These are phyloP conservation scores for Andrena hattorfiana DNA, from an alignment of 2,888 invertebrate species.

Conservation along the genomic window DNA sequence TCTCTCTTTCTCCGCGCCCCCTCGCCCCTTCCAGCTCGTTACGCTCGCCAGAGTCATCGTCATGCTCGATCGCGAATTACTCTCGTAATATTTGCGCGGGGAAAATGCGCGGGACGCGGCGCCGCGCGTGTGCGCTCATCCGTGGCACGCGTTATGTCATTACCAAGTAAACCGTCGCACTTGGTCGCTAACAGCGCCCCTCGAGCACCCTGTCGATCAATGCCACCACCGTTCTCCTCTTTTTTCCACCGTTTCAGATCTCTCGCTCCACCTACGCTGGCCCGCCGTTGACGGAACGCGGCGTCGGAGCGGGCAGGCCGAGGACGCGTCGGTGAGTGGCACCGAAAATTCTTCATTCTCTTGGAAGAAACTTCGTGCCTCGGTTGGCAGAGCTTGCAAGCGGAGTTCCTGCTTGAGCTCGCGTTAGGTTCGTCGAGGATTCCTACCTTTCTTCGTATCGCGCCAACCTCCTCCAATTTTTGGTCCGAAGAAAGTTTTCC, in stretches of 20 bases:
- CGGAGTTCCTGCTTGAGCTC: no score
- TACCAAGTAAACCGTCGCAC: conserved; percentile 50
- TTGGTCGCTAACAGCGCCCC: conserved; percentile 8
- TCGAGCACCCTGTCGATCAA: conserved; percentile 52
- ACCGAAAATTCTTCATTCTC: no score
- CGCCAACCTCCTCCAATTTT: no score
- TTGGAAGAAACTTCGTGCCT: no score
- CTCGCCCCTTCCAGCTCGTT: conserved; percentile 47
- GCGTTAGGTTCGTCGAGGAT: no score
- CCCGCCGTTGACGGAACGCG: no score
- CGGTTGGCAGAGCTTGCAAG: no score
- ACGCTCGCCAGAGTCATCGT: conserved; percentile 64
- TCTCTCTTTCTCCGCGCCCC: conserved; percentile 28
- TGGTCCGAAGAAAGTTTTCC: no score
- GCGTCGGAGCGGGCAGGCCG: no score
- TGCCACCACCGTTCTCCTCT: conserved; percentile 46
- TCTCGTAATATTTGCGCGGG: conserved; percentile 70
- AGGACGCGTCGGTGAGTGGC: no score
- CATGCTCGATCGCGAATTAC: conserved; percentile 65
- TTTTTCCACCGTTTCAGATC: background rate
- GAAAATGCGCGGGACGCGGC: conserved; percentile 60
- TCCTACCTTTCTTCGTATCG: no score
- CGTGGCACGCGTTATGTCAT: conserved; percentile 71
- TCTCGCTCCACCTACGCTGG: no score
- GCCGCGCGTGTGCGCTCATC: conserved; percentile 47